Evolutionary conservation across 2,888 invertebrate species (phyloP).

Genomic region (Heliconius erato): DNA sequence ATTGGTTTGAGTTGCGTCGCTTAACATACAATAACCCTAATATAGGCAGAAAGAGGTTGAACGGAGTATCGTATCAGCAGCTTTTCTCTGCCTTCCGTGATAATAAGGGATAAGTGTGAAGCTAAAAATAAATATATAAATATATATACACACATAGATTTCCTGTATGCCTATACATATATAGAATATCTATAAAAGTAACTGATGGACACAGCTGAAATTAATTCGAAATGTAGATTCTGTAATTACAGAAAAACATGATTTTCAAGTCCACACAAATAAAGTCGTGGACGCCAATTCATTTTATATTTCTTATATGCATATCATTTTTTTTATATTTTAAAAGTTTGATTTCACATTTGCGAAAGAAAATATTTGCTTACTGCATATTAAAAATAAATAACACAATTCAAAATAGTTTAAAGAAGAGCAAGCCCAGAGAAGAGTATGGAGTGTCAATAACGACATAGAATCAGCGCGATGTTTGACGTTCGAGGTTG

Average conservation of each 20-base stretch:
- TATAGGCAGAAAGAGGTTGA: not conserved
- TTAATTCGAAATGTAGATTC: not conserved
- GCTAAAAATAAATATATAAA: not conserved
- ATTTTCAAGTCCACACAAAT: not conserved
- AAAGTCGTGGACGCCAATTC: not conserved
- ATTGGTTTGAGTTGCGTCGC: not conserved
- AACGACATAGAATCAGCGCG: constrained; percentile 66
- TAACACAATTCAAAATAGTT: constrained; percentile 59
- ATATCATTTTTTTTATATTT: no score
- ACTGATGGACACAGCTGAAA: not conserved
- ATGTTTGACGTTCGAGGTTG: constrained; percentile 67
- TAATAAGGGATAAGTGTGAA: not conserved
- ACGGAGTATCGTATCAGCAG: not conserved
- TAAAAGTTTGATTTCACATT: no score
- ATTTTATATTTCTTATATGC: no score
- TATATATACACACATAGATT: not conserved
- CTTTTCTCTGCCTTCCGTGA: not conserved
- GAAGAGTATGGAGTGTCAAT: constrained; percentile 61
- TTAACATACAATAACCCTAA: not conserved
- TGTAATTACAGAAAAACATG: not conserved
- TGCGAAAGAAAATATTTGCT: no score
- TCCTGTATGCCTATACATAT: not conserved
- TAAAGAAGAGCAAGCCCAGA: constrained; percentile 73
- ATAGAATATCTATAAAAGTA: not conserved
- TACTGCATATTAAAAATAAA: not conserved